Base-by-base conservation (phyloP, 1,140 invertebrate species). In the Zaprionus ornatus region DNA sequence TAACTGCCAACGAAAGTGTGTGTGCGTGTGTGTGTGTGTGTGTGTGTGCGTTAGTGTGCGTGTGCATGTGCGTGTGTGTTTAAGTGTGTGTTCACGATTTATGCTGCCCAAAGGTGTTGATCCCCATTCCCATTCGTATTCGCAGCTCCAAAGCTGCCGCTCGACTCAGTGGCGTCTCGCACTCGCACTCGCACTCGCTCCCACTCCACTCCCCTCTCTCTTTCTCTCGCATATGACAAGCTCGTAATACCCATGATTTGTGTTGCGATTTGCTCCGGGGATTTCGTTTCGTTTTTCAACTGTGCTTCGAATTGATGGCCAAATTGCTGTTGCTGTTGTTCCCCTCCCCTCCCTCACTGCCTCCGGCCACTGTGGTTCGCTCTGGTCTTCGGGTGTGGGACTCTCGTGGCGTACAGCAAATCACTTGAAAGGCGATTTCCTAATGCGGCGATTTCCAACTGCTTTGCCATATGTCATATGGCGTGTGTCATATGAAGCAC, bases 1-100 rank as follows among this genome's bases (percentile, higher is more conserved):
- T 88, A 84, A 87, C 84, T 83, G 84, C 80, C 84, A 72, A 40
- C 40, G n/a, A 1, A n/a, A 19, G 42, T 50, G 29, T 29, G 45
- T 32, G 63, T 48, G 17, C 21, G 45, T 19, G 45, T 48, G 45
- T 45, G 17, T 19, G 17, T 19, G n/a, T 48, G 42, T 48, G 42
- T 19, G 42, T 19, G 42, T 48, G 42, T 45, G n/a, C 4, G 12
- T 13, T 2, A 12, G 19, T 21, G 45, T 50, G 19, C 13, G 3
- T 1, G 7, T 10, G 19, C 4, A 3, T 21, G 17, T 48, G 17
- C 6, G 37, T n/a, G 37, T 48, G 7, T 17, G 7, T 7, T 4
- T 5, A 10, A 21, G 45, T 50, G 19, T 50, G 45, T 50, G 45
- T 13, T 12, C 57, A 63, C 65, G 52, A 74, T 74, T 74, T 74